Conservation (phyloP, 2,888 invertebrate species). For the Cacoxenus indagator region DNA sequence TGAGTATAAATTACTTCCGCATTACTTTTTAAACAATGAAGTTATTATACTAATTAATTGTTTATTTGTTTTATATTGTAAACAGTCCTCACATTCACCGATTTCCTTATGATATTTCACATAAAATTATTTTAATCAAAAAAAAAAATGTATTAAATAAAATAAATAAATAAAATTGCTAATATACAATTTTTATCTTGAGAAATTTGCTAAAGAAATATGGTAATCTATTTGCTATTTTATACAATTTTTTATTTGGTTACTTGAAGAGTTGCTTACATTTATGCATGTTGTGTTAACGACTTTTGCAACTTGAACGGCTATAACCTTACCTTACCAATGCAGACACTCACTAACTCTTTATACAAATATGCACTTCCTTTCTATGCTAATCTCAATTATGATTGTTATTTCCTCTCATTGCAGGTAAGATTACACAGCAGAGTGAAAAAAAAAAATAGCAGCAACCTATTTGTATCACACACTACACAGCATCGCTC, state of each 20-base stretch:
- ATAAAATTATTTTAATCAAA: too few relatives aligned
- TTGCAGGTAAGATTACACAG: conserved; percentile 48
- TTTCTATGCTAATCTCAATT: conserved; percentile 50
- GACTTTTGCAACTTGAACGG: not conserved
- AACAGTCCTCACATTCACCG: too few relatives aligned
- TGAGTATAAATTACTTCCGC: too few relatives aligned
- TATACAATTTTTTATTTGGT: not conserved
- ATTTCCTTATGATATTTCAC: too few relatives aligned
- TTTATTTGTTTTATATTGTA: too few relatives aligned
- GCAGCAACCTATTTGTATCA: conserved; percentile 38
- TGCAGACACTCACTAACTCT: conserved; percentile 41
- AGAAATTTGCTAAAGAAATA: too few relatives aligned
- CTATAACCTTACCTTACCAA: not conserved
- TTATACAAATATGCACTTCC: conserved; percentile 51
- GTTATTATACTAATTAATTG: too few relatives aligned
- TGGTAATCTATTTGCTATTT: too few relatives aligned
- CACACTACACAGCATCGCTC: not conserved
- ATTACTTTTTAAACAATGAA: too few relatives aligned
- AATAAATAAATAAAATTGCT: too few relatives aligned
- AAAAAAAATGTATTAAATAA: too few relatives aligned
- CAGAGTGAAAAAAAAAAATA: not conserved
- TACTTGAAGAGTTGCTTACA: not conserved
- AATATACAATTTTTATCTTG: too few relatives aligned
- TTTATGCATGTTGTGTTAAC: not conserved
- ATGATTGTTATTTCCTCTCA: conserved; percentile 37